A percentile compares a stretch with the other conserved stretches of the same genome.
Evolutionary conservation across 2,113 vertebrate species (phyloP).

Genomic region (Cyanistes caeruleus): DNA sequence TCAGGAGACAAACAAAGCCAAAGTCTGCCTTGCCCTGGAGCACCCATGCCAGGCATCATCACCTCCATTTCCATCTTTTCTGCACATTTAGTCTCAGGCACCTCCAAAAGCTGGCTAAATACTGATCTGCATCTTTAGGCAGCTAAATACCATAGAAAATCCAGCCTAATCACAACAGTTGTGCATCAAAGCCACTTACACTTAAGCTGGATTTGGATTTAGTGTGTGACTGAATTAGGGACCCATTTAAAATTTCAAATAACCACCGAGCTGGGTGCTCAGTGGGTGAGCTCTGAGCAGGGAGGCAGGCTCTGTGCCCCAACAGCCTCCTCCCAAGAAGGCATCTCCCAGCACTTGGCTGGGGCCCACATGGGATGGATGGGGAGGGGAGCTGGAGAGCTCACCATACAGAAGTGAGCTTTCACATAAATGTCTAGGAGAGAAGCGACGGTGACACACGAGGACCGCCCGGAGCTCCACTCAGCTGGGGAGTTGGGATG

Average conservation of each 20-base stretch:
- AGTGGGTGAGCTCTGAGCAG: neutral
- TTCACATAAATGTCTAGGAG: neutral
- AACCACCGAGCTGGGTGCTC: neutral
- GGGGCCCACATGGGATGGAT: neutral
- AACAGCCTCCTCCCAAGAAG: neutral
- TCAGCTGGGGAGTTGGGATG: neutral
- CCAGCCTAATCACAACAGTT: neutral
- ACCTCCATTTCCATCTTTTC: neutral
- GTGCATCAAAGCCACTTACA: neutral
- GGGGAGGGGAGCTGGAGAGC: neutral
- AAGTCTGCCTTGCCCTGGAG: neutral
- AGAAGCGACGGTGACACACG: neutral
- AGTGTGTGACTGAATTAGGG: neutral
- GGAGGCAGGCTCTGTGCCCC: neutral
- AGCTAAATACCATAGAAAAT: conserved; percentile 27
- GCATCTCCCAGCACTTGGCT: neutral
- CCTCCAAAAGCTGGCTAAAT: neutral
- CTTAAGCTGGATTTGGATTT: conserved; percentile 32
- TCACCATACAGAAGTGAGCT: neutral
- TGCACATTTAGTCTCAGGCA: neutral
- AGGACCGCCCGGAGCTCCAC: accelerated
- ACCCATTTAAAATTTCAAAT: neutral
- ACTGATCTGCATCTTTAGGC: conserved; percentile 24
- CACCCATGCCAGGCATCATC: neutral
- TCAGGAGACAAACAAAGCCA: neutral